Conservation (phyloP, 2,113 vertebrate species). For the Microtus oregoni region DNA sequence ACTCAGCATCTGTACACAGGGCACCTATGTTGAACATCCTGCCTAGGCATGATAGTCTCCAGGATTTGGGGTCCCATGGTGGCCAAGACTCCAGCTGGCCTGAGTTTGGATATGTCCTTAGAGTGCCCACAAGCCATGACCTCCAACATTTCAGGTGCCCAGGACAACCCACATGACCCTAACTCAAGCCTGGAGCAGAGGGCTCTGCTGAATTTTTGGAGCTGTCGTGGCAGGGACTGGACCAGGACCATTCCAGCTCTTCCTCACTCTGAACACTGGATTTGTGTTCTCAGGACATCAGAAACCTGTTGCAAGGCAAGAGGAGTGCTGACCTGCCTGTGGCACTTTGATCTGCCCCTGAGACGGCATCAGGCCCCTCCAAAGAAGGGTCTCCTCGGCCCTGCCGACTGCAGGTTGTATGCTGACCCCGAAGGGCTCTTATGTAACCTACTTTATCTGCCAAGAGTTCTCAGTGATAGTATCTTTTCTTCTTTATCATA, state of each 20-base stretch:
- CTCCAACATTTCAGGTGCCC: no score
- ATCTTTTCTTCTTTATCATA: background rate
- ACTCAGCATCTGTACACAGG: no score
- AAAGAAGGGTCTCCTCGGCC: no score
- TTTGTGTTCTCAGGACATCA: background rate
- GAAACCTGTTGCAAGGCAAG: no score
- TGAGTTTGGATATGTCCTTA: background rate
- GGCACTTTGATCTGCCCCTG: background rate
- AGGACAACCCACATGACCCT: background rate
- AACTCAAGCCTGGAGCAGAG: background rate
- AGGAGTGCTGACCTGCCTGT: background rate
- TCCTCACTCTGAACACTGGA: fast-evolving
- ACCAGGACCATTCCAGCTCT: no score
- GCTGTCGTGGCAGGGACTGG: no score
- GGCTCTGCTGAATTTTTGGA: no score
- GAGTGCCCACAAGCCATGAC: background rate
- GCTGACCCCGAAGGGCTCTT: background rate
- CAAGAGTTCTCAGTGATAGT: no score
- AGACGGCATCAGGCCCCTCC: background rate
- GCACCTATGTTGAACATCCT: background rate
- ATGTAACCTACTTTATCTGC: background rate
- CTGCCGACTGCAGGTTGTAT: background rate
- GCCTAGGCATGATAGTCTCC: background rate
- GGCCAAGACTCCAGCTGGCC: background rate
- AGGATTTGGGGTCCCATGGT: background rate